Conservation (phyloP, 2,888 invertebrate genomes). For the Eulithis testata region DNA sequence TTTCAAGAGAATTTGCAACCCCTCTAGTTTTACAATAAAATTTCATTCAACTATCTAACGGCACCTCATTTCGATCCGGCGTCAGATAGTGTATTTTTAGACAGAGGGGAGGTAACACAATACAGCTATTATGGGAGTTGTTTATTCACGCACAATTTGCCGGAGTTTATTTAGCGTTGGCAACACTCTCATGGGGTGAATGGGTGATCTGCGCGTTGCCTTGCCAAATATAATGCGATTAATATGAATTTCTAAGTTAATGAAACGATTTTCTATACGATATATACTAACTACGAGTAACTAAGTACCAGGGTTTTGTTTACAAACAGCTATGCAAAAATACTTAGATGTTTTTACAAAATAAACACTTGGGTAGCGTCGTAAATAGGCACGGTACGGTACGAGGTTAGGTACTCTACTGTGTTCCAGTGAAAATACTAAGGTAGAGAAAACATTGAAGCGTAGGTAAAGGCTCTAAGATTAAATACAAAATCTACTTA, state of each 20-base stretch:
- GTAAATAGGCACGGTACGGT: no score
- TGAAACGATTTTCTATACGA: no score
- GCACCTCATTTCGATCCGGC: slow-evolving; percentile 36
- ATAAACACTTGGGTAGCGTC: no score
- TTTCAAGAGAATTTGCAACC: slow-evolving; percentile 32
- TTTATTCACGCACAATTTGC: slow-evolving; percentile 84
- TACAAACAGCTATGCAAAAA: no score
- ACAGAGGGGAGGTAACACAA: slow-evolving; percentile 65
- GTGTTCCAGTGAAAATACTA: no score
- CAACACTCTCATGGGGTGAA: slow-evolving; percentile 62
- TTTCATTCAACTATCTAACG: slow-evolving; percentile 40
- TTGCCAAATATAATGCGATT: slow-evolving; percentile 61
- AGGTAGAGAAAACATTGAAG: no score
- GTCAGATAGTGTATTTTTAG: slow-evolving; percentile 37
- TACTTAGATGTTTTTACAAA: no score
- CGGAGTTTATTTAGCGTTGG: slow-evolving; percentile 76
- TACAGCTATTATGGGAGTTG: slow-evolving; percentile 77
- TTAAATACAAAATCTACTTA: no score
- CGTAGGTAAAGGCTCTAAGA: no score
- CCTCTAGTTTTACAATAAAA: slow-evolving; percentile 41
- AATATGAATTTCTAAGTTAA: slow-evolving; percentile 33
- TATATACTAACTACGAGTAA: no score
- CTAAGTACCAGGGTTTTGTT: no score
- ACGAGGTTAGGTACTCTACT: no score
- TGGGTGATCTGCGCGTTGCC: slow-evolving; percentile 40